Evolutionary conservation across 2,113 vertebrate genomes (phyloP), one percentile per base, ranked within the genome.

Genomic region (Xiphophorus hellerii): DNA sequence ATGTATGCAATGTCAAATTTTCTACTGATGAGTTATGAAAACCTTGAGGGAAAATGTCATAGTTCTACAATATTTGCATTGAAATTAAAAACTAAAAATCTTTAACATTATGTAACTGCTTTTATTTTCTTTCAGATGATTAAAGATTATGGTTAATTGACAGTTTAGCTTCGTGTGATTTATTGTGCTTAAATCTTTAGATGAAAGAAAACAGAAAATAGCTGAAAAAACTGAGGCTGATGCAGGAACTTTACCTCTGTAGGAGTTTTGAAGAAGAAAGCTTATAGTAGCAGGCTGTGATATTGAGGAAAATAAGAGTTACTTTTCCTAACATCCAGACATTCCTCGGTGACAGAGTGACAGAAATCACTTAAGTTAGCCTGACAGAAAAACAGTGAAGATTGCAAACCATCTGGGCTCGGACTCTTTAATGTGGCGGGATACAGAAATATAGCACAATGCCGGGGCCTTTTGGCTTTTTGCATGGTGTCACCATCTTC

Each of bases 401-500:
- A 77, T 77, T 82, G 78, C 37, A 85, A 76, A 84, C 67, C 33
- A 3, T 27, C 9, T 29, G 20, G 14, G 61, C 62, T 35, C 65
- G 37, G 42, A 64, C 60, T 63, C 28, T 84, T 85, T 76, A 81
- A 67, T 84, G 77, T 68, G 84, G 87, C 69, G 58, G 84, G 80
- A 78, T 78, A 76, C 87, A 88, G 83, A 80, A 82, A 73, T 73
- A 73, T 71, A 69, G 62, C 69, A 44, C 77, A 75, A 74, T 28
- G 22, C 76, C 82, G 42, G 71, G 71, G 74, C 73, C 73, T 85
- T 62, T 25, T 74, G 86, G 77, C 90, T 90, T 84, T 37, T 79
- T 83, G 82, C 51, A 84, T 74, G 73, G 86, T 92, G 89, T 89
- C 93, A 83, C 86, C 65, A 87, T 94, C 93, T 94, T 92, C 82